These are phyloP conservation scores for Linurgus olivaceus DNA, from an alignment of 2,797 vertebrate genomes.

Conservation along the genomic window DNA sequence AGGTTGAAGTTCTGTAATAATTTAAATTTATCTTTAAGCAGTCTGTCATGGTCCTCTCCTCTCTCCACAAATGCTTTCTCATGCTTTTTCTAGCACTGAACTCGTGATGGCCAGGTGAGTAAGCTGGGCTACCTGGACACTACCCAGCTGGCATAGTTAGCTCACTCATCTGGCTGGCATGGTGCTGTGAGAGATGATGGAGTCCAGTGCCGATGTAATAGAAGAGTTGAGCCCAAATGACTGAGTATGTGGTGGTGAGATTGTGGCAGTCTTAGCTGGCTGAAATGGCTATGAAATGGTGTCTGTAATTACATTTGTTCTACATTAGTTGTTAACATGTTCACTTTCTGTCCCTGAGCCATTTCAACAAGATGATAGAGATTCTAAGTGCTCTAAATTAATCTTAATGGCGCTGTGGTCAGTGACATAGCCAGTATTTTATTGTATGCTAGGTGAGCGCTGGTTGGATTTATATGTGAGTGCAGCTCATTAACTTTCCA, in stretches of 20 bases:
- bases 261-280: neutral
- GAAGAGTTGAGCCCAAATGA: neutral
- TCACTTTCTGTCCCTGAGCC: constrained; percentile 4
- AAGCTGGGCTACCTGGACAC: neutral
- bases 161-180: neutral
- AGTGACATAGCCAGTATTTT: constrained; percentile 37
- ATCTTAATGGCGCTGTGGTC: constrained; percentile 40
- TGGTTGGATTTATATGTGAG: constrained; percentile 41
- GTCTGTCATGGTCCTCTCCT: neutral
- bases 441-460: constrained; percentile 22
- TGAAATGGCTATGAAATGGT: neutral
- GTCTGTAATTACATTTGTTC: constrained; percentile 15
- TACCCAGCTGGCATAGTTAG: neutral
- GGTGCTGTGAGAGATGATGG: neutral
- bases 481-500: constrained; percentile 56
- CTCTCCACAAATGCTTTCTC: neutral
- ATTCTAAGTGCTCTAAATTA: constrained; percentile 37
- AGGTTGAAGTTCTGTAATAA: neutral
- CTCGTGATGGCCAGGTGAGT: neutral
- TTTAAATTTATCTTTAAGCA: neutral
- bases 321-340: constrained; percentile 27
- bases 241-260: neutral
- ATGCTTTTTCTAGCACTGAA: neutral
- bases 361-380: constrained; percentile 34
- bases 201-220: neutral